A percentile compares a stretch with the other conserved stretches of the same genome.
These are phyloP conservation scores for Schrankia costaestrigalis DNA, from an alignment of 2,888 invertebrate genomes.

Conservation along the genomic window DNA sequence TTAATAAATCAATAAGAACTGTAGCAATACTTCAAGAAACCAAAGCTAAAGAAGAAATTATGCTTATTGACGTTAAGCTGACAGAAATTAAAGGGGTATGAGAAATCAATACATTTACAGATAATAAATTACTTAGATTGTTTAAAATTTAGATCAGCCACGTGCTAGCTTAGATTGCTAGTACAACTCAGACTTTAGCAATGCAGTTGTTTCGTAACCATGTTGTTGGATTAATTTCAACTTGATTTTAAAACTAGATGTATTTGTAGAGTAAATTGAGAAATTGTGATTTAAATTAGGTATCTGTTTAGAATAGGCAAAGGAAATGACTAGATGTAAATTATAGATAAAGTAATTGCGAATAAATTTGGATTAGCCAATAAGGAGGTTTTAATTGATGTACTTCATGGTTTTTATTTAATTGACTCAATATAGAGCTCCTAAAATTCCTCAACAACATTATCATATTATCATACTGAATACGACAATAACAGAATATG, in stretches of 20 bases:
- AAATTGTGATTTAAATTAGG: slow-evolving; percentile 16
- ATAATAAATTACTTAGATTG: slow-evolving; percentile 15
- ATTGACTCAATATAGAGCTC: too few species aligned
- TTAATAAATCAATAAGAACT: too few species aligned
- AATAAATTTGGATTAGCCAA: neutral
- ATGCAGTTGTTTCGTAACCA: slow-evolving; percentile 28
- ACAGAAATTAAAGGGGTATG: slow-evolving; percentile 16
- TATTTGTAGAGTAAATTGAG: slow-evolving; percentile 25
- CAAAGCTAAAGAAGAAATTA: slow-evolving; percentile 14
- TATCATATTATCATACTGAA: too few species aligned
- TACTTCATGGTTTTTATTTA: too few species aligned
- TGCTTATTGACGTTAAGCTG: slow-evolving; percentile 7
- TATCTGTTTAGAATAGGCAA: slow-evolving; percentile 10
- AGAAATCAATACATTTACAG: slow-evolving; percentile 13
- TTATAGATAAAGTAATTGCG: neutral
- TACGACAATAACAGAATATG: too few species aligned
- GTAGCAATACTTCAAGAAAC: neutral
- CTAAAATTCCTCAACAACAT: too few species aligned
- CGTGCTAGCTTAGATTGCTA: slow-evolving; percentile 27
- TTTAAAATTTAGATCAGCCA: slow-evolving; percentile 33
- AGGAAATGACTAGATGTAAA: slow-evolving; percentile 13
- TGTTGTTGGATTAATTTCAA: slow-evolving; percentile 18
- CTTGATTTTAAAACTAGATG: slow-evolving; percentile 27
- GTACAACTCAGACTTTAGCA: slow-evolving; percentile 19
- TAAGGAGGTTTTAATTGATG: too few species aligned